Evolutionary conservation across 2,888 invertebrate genomes (phyloP).

Genomic region (Andricus curvator): DNA sequence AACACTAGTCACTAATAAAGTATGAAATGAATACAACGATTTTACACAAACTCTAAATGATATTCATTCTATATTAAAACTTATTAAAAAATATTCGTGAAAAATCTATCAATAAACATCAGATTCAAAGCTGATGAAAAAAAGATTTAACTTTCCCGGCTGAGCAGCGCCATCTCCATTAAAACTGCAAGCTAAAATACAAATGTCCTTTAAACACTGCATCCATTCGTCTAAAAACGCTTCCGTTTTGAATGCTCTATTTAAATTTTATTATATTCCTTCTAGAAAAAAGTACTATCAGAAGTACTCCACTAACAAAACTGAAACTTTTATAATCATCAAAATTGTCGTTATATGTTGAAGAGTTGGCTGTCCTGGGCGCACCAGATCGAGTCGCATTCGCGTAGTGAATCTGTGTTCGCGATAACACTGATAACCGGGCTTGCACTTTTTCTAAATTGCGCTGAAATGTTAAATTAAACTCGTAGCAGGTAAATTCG

Average conservation of each 20-base stretch:
- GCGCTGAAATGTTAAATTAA: slow-evolving; percentile 56
- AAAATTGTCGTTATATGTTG: neutral
- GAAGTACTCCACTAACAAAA: neutral
- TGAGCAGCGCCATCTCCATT: neutral
- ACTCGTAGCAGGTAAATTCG: slow-evolving; percentile 48
- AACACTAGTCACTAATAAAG: too few relatives aligned
- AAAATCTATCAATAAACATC: neutral
- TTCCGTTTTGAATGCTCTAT: too few relatives aligned
- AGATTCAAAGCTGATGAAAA: neutral
- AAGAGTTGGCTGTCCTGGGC: neutral
- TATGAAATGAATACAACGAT: too few relatives aligned
- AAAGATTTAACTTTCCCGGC: neutral
- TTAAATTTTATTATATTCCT: neutral
- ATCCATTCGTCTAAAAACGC: slow-evolving; percentile 5
- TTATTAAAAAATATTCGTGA: neutral
- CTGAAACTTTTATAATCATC: neutral
- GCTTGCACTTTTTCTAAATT: slow-evolving; percentile 41
- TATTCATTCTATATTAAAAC: neutral
- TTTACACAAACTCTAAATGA: neutral
- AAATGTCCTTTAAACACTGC: slow-evolving; percentile 59
- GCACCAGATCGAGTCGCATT: neutral
- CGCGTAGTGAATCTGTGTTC: slow-evolving; percentile 19
- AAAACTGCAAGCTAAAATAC: slow-evolving; percentile 51
- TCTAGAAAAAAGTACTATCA: neutral
- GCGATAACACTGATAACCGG: slow-evolving; percentile 1